Evolutionary conservation across 2,888 invertebrate genomes (phyloP).

Genomic region (Sphaeridia pumilis): DNA sequence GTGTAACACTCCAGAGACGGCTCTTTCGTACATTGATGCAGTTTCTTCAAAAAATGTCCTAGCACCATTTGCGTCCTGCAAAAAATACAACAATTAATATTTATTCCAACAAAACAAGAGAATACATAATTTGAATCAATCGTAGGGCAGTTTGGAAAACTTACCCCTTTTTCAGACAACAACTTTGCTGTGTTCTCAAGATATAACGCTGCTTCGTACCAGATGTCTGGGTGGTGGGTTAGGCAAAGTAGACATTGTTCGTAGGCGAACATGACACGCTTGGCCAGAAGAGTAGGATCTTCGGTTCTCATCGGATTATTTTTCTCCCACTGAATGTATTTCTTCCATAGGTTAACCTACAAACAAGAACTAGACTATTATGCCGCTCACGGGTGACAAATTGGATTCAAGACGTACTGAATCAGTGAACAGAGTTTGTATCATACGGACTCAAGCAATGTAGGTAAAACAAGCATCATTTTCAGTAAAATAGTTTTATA

Average conservation of each 20-base stretch:
- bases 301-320: constrained; percentile 92
- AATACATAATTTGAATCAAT: constrained; percentile 16
- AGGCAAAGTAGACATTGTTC: constrained; percentile 93
- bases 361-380: neutral
- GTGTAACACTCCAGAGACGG: constrained; percentile 75
- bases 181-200: constrained; percentile 88
- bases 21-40: constrained; percentile 86
- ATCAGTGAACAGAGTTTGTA: constrained; percentile 1
- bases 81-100: too few relatives aligned
- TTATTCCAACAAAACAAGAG: constrained; percentile 10
- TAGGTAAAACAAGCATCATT: constrained; percentile 6
- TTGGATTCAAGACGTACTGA: too few relatives aligned
- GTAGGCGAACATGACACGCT: constrained; percentile 95
- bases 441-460: constrained; percentile 17
- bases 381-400: too few relatives aligned
- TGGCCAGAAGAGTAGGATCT: constrained; percentile 83
- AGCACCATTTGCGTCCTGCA: constrained; percentile 79
- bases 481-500: neutral
- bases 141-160: constrained; percentile 37
- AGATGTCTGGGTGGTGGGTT: constrained; percentile 95
- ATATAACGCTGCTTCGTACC: constrained; percentile 98
- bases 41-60: constrained; percentile 91
- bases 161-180: constrained; percentile 84
- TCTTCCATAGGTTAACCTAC: constrained; percentile 96
- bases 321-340: constrained; percentile 95